Evolutionary conservation across 2,888 invertebrate genomes (phyloP), one percentile per base, ranked within the genome.

Genomic region (Nomada lathburiana): DNA sequence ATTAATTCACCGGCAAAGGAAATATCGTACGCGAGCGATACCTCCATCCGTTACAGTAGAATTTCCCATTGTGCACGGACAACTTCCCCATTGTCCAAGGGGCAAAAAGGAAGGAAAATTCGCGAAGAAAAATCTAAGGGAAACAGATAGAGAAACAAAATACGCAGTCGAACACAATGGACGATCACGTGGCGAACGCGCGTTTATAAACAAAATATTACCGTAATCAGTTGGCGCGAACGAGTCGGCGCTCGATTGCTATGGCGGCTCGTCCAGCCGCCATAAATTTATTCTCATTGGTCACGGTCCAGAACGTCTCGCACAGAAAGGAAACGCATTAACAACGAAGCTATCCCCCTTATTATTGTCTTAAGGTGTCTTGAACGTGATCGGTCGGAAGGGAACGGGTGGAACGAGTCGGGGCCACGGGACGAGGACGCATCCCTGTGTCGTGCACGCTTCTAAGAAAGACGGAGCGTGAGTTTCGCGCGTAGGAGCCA

Each of bases 401-500:
- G 47, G 67, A 81, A 81, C 57, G 76, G 70, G 78, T 60, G 50
- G 53, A 67, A n/a, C 68, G 53, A 60, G 65, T 50, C 20, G 23
- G 29, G 52, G n/a, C 29, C 52, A 13, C 26, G n/a, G 29, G 71
- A 75, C 69, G 69, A 76, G 62, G 65, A 72, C 44, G 44, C n/a
- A 63, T 64, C n/a, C 26, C 44, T 10, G 7, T 11, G 73, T 7
- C 20, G 26, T 16, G 2, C 11, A 20, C 47, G 18, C n/a, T 71
- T 11, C n/a, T 53, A 53, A 64, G 36, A 84, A 57, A 59, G 70
- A 67, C 57, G 42, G 63, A 73, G 69, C 63, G 52, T 47, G 47
- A 50, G 63, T 78, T 87, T 87, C 80, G 86, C 83, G 87, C 91
- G 91, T 91, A 91, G 91, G 91, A 90, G 91, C 87, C 87, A 89